Evolutionary conservation across 2,797 vertebrate species (phyloP), one percentile per base, ranked within the genome.

Genomic region (Acanthopagrus latus): DNA sequence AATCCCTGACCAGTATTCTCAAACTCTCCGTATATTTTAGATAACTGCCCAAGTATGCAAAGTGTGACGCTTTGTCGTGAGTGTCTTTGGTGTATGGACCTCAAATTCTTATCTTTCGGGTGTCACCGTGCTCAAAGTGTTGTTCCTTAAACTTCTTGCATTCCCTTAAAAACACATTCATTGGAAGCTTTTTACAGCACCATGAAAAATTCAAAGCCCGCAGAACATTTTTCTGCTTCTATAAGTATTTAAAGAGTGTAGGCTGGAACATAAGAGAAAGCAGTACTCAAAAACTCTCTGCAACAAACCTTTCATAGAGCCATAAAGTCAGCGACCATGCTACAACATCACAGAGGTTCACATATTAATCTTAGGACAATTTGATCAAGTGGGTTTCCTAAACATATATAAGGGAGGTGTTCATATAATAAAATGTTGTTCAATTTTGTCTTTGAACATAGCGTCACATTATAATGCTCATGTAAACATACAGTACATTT

Each of bases 41-140:
- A 29, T 29, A 12, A 23, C 5, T 29, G 23, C 23, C 7, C 14
- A 33, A 11, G 38, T 51, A 51, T 57, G 51, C 18, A 56, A 63
- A 64, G 50, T 62, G 51, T 23, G 7, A 41, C 48, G 12, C n/a
- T 0, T 16, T 23, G 62, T 25, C 29, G 43, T 54, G 17, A 18
- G 55, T 63, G 47, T 43, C 21, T 70, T 46, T 52, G n/a, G 55
- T 54, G 13, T 41, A 7, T 47, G 44, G 20, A 62, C 57, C 43
- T 46, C 21, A 6, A 44, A 60, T 41, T 66, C 54, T 52, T 8
- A 51, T 63, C 41, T 41, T 38, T 54, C 17, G 38, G 52, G 54
- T 64, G 25, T 47, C 11, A 38, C 16, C 0, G 9, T 29, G 48
- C 21, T 62, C 18, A 20, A 13, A 21, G 33, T 41, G 21, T 60